Evolutionary conservation across 2,888 invertebrate species (phyloP).

Genomic region (Alitta virens): DNA sequence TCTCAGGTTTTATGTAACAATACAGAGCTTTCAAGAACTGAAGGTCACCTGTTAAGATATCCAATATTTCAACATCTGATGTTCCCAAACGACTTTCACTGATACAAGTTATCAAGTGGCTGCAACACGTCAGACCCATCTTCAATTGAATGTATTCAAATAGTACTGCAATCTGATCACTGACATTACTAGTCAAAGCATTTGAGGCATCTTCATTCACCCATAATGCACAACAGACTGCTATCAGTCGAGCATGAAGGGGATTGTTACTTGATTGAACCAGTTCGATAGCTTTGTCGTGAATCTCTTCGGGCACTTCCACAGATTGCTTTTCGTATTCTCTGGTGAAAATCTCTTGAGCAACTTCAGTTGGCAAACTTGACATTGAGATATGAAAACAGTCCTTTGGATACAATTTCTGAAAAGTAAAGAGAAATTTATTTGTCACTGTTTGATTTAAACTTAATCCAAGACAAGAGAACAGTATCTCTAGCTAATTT

Average conservation of each 20-base stretch:
- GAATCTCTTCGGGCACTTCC: background rate
- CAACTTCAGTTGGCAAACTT: background rate
- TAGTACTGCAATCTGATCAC: too few species aligned
- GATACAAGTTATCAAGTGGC: conserved; percentile 1
- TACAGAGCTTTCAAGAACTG: background rate
- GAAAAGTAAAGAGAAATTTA: background rate
- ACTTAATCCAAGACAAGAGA: too few species aligned
- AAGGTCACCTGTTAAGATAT: conserved; percentile 18
- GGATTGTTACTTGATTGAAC: too few species aligned
- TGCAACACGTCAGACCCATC: too few species aligned
- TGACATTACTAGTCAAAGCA: too few species aligned
- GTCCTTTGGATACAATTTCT: background rate
- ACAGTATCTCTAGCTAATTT: too few species aligned
- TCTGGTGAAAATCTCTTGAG: background rate
- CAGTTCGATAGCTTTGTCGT: too few species aligned
- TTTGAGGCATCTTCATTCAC: too few species aligned
- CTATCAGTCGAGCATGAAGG: too few species aligned
- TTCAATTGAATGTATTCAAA: too few species aligned
- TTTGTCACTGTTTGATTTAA: background rate
- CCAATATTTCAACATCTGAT: conserved; percentile 20
- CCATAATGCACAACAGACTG: too few species aligned
- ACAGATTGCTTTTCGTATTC: background rate
- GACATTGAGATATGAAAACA: background rate
- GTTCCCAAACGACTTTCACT: conserved; percentile 13
- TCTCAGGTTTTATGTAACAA: background rate